Evolutionary conservation across 2,113 vertebrate species (phyloP), one percentile per base, ranked within the genome.

Genomic region (Callipepla squamata): DNA sequence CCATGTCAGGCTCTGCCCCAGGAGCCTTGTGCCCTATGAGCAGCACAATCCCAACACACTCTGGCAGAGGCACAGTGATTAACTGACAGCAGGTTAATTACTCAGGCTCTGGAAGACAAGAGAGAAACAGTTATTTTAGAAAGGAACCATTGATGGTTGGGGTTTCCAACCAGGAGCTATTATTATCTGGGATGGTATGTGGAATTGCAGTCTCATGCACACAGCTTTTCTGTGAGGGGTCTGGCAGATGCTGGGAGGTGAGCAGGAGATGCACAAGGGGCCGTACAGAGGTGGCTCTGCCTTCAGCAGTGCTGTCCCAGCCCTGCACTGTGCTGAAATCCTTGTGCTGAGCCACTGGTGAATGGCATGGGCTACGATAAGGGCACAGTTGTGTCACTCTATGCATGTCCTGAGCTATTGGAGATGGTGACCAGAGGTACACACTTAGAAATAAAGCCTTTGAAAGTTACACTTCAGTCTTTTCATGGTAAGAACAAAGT

Each of bases 301-400:
- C 25, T n/a, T 36, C 67, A 57, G 81, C 28, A 23, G 28, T 19
- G 1, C 30, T 55, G 45, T 7, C n/a, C 66, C 11, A 17, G 6
- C 21, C 26, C 3, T 20, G 50, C 34, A 3, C 69, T 75, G n/a
- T 25, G 61, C 66, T 58, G 72, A 21, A 17, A 21, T 4, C 20
- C 67, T 8, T 14, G 59, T 14, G 40, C 19, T 53, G 55, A 57
- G 28, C 21, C 7, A 1, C 34, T 32, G 34, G 23, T 61, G 61
- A 11, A 11, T 5, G 6, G 6, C 6, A 5, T 8, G 53, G 45
- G 11, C 38, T 81, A 3, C 70, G 20, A 23, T 36, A 70, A 45
- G 55, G 28, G 5, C 45, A 28, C 0, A 0, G 19, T 30, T 32
- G 5, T 5, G 4, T 51, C 23, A 48, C 14, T 34, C n/a, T 17